Percentiles rank a stretch among this genome's conserved stretches.
These are phyloP conservation scores for Osedax fenrisi DNA, from an alignment of 2,888 invertebrate species.

Conservation along the genomic window DNA sequence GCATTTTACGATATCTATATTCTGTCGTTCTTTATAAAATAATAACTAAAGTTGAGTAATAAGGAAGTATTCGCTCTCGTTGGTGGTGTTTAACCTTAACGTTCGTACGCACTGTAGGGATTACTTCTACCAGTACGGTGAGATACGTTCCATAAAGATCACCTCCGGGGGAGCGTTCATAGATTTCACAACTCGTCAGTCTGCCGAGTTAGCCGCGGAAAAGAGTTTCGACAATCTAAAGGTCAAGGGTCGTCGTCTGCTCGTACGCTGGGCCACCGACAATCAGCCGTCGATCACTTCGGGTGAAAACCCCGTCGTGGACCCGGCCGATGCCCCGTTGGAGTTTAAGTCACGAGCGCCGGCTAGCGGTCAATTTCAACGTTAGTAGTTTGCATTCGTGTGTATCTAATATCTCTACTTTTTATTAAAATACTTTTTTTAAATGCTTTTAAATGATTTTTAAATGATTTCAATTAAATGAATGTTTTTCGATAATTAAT, in stretches of 20 bases:
- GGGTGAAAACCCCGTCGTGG: neutral
- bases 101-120: too few species aligned
- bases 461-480: too few species aligned
- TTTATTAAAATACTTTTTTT: too few species aligned
- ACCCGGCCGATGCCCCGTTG: neutral
- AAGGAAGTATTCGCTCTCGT: too few species aligned
- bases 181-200: conserved; percentile 76
- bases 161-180: conserved; percentile 85
- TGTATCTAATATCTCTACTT: too few species aligned
- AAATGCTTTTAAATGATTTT: too few species aligned
- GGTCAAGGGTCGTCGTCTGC: conserved; percentile 53
- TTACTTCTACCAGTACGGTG: conserved; percentile 96
- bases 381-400: neutral
- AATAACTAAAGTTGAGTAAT: too few species aligned
- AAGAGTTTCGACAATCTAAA: conserved; percentile 79
- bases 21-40: too few species aligned
- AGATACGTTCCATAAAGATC: conserved; percentile 81
- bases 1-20: too few species aligned
- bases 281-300: too few species aligned
- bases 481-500: too few species aligned
- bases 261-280: neutral
- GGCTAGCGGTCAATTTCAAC: neutral
- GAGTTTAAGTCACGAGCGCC: neutral
- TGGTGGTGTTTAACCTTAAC: too few species aligned
- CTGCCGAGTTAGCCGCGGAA: conserved; percentile 70